Base-by-base conservation (phyloP, 2,888 invertebrate genomes). In the Crioceris asparagi region DNA sequence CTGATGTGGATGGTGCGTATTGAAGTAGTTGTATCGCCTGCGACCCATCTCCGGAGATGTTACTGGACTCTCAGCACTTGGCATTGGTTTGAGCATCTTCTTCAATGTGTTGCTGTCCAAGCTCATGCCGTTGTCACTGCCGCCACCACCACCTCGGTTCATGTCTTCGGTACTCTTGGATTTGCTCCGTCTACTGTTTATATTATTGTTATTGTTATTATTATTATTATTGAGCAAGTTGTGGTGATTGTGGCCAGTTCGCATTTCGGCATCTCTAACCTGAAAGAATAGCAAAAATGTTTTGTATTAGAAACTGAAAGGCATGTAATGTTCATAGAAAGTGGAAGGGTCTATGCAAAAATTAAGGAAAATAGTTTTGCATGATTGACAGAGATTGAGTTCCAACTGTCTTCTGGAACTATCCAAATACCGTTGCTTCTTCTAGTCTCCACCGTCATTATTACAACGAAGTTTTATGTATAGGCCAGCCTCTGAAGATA, bases 1-100 rank as follows among this genome's bases (percentile, higher is more conserved):
- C 39, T 73, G 67, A 43, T 75, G 76, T 3, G 29, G 3, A 39
- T 77, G 76, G 40, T 76, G 75, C 47, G 71, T 71, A 53, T 75
- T 74, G 53, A 77, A 75, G 57, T 76, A 76, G 31, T 72, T 78
- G 62, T 84, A 84, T 35, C 85, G 72, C 31, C 85, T 77, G 32
- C 86, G 75, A 14, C 83, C 83, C 83, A 86, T 87, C 69, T 90
- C 90, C 11, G 90, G 90, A 38, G 88, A 90, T 32, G 90, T 90
- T 35, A 84, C 87, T 2, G 88, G 88, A 57, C 85, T 86, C 60
- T 87, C 88, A 39, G 81, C 79, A 50, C 85, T 86, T 16, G 91
- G 85, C 79, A 94, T 86, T 33, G 92, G 91, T 59, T 92, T 91
- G 52, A 94, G 71, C 87, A 94, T 91, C 47, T 88, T 77, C 64